Percentiles rank a stretch among this genome's conserved stretches.
Evolutionary conservation across 2,113 vertebrate genomes (phyloP).

Genomic region (Gallinago undulata): DNA sequence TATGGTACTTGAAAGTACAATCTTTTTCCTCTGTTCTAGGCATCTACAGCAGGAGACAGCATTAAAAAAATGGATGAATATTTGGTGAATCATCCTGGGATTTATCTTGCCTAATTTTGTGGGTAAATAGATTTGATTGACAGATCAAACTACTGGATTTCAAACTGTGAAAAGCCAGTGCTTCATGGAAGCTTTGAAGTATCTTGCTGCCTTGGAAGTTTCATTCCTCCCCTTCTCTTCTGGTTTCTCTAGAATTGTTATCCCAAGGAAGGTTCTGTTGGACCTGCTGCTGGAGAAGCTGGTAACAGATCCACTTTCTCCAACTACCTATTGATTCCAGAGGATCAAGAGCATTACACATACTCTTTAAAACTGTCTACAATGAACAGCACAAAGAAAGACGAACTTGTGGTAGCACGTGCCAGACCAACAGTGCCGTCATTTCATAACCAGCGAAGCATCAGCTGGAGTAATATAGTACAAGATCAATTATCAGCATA

Average conservation of each 20-base stretch:
- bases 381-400: neutral
- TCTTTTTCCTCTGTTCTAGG: neutral
- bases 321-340: neutral
- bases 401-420: neutral
- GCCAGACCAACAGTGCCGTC: neutral
- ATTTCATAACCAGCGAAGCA: neutral
- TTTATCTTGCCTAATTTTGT: neutral
- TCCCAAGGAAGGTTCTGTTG: neutral
- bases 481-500: constrained; percentile 44
- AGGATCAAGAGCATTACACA: neutral
- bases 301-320: neutral
- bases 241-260: neutral
- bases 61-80: neutral
- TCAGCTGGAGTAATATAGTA: neutral
- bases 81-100: neutral
- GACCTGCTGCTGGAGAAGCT: neutral
- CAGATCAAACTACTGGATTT: neutral
- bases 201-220: neutral
- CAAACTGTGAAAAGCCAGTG: neutral
- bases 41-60: neutral
- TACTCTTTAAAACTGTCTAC: neutral
- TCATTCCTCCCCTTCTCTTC: neutral
- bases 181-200: neutral
- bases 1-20: neutral
- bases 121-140: neutral